Percentiles rank a stretch among this genome's conserved stretches.
Evolutionary conservation across 1,140 invertebrate species (phyloP).

Genomic region (Bombus vancouverensis): DNA sequence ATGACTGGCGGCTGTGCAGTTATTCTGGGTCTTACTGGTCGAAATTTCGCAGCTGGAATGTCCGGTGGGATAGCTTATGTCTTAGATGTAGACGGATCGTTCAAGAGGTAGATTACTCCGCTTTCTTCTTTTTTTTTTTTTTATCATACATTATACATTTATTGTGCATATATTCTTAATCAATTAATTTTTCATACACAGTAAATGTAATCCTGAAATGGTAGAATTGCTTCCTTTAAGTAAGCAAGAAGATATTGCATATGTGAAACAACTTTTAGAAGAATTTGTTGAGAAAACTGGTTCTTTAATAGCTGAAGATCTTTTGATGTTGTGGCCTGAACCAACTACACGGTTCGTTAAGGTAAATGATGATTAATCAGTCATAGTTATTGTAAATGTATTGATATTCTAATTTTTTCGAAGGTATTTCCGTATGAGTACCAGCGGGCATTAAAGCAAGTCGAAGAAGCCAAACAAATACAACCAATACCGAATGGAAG

Average conservation of each 20-base stretch:
- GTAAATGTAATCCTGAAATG: slow-evolving; percentile 95
- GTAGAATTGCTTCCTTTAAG: slow-evolving; percentile 94
- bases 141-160: background rate
- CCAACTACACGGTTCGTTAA: slow-evolving; percentile 94
- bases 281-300: slow-evolving; percentile 96
- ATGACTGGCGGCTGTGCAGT: slow-evolving; percentile 98
- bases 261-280: slow-evolving; percentile 90
- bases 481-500: slow-evolving; percentile 76
- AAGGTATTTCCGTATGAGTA: slow-evolving; percentile 98
- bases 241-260: slow-evolving; percentile 89
- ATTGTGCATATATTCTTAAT: background rate
- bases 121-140: background rate
- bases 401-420: background rate
- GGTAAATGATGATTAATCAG: slow-evolving; percentile 79
- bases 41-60: slow-evolving; percentile 99
- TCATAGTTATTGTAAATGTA: background rate
- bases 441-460: slow-evolving; percentile 92
- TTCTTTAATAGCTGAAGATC: slow-evolving; percentile 91
- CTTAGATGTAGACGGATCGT: slow-evolving; percentile 93
- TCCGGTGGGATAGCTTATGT: slow-evolving; percentile 98
- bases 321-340: slow-evolving; percentile 93
- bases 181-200: slow-evolving; percentile 67
- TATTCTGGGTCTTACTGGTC: slow-evolving; percentile 96
- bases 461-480: slow-evolving; percentile 84
- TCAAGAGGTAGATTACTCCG: slow-evolving; percentile 83